Base-by-base conservation (phyloP, 2,113 vertebrate genomes). In the Acanthisitta chloris region DNA sequence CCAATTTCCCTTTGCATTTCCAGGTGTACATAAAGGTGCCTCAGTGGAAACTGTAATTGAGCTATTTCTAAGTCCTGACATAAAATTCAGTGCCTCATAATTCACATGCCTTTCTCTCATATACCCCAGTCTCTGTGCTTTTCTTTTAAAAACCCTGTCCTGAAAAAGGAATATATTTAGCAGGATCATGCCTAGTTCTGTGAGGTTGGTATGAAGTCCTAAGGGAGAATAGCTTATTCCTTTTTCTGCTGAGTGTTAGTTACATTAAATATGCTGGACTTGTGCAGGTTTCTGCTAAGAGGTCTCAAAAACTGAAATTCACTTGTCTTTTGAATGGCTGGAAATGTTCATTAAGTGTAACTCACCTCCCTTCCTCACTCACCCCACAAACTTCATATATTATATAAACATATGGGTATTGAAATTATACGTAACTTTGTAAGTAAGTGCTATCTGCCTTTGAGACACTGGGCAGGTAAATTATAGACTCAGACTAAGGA, bases 391-490 rank as follows among this genome's bases (percentile, higher is more conserved):
- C 57, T 26, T 54, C 34, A 57, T 43, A 33, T 66, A 80, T 51
- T 69, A 61, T 26, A 69, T 46, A 86, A 62, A 69, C 55, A 28
- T 21, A 33, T 6, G 28, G 66, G 19, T 77, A 84, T 69, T 81
- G 88, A 90, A 90, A 94, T 78, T 28, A 90, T 45, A 88, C 0
- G 0, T 83, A 79, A 95, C 88, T 92, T 73, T 67, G 78, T 88
- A 93, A 85, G 67, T 76, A 86, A 92, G 91, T 45, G 21, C 19
- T 25, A n/a, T 58, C 48, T 92, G 81, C 87, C 95, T 95, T 94
- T 94, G 62, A 97, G 95, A 96, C 91, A 74, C 42, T 54, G 84
- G 88, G 45, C 92, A 96, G 55, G 90, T 85, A 96, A 97, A 97
- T 93, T 94, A 96, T 5, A 88, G 92, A 81, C 88, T 97, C 64